These are phyloP conservation scores for Halichondria panicea DNA, from an alignment of 37 sponge, comb jelly and placozoan genomes.

Conservation along the genomic window DNA sequence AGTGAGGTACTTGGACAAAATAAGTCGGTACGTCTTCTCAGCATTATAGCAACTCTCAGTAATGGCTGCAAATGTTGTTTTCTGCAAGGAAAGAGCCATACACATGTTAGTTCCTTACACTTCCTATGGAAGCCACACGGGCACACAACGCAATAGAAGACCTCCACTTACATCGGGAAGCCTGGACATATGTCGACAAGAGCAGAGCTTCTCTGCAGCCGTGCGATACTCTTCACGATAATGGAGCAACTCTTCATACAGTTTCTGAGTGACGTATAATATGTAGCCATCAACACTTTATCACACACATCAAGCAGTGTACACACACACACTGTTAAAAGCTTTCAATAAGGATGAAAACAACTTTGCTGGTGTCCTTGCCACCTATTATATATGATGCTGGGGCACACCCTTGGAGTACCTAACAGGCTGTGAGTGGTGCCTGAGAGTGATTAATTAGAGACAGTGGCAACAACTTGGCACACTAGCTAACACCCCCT, in stretches of 20 bases:
- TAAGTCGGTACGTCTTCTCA: conserved; percentile 65
- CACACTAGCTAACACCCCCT: not conserved
- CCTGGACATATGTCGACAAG: conserved; percentile 50
- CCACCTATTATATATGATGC: too few relatives aligned
- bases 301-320: not conserved
- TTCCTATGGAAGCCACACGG: too few relatives aligned
- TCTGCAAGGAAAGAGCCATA: conserved; percentile 10
- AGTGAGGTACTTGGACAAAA: conserved; percentile 68
- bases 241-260: conserved; percentile 47
- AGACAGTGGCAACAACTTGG: too few relatives aligned
- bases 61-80: conserved; percentile 10
- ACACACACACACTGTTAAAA: not conserved
- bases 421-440: too few relatives aligned
- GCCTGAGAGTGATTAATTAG: too few relatives aligned
- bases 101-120: too few relatives aligned
- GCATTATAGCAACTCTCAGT: conserved; percentile 53
- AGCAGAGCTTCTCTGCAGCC: conserved; percentile 52
- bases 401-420: too few relatives aligned
- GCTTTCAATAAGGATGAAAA: too few relatives aligned
- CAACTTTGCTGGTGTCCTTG: too few relatives aligned
- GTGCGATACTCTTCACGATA: conserved; percentile 41
- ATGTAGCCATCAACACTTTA: too few relatives aligned
- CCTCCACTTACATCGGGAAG: conserved; percentile 48
- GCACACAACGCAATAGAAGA: too few relatives aligned
- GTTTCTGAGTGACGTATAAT: conserved; percentile 22